Evolutionary conservation across 2,888 invertebrate species (phyloP).

Genomic region (Macaria notata): DNA sequence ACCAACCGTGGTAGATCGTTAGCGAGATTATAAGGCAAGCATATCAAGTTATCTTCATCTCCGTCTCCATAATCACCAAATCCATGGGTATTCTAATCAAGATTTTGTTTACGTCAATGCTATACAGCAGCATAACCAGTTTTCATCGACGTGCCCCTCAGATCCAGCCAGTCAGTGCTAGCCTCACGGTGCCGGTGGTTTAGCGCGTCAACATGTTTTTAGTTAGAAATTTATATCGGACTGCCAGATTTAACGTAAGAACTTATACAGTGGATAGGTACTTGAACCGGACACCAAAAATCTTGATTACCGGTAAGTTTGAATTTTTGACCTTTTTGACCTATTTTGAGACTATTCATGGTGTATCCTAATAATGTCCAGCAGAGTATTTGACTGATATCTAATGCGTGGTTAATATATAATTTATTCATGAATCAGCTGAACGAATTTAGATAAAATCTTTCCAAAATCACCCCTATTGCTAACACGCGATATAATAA

Average conservation of each 20-base stretch:
- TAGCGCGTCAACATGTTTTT: constrained; percentile 53
- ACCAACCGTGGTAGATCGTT: too few species aligned
- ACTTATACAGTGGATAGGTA: constrained; percentile 51
- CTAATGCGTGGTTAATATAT: too few species aligned
- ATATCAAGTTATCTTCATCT: too few species aligned
- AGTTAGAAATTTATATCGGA: constrained; percentile 54
- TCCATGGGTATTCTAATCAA: constrained; percentile 6
- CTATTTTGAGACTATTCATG: neutral
- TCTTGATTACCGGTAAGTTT: constrained; percentile 82
- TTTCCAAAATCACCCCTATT: too few species aligned
- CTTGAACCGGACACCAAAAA: constrained; percentile 70
- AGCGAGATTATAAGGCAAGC: too few species aligned
- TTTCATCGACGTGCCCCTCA: constrained; percentile 31
- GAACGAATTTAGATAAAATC: too few species aligned
- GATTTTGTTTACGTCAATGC: constrained; percentile 13
- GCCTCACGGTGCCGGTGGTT: constrained; percentile 55
- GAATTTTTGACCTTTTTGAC: neutral
- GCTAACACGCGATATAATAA: too few species aligned
- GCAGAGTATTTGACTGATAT: too few species aligned
- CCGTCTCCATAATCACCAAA: neutral
- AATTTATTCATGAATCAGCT: too few species aligned
- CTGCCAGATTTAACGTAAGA: constrained; percentile 50
- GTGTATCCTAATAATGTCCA: too few species aligned
- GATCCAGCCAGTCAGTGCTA: constrained; percentile 49
- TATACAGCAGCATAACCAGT: constrained; percentile 48